Percentiles rank a stretch among this genome's conserved stretches.
These are phyloP conservation scores for Ophioderma brevispina DNA, from an alignment of 35 echinoderm and acorn worm species.

Conservation along the genomic window DNA sequence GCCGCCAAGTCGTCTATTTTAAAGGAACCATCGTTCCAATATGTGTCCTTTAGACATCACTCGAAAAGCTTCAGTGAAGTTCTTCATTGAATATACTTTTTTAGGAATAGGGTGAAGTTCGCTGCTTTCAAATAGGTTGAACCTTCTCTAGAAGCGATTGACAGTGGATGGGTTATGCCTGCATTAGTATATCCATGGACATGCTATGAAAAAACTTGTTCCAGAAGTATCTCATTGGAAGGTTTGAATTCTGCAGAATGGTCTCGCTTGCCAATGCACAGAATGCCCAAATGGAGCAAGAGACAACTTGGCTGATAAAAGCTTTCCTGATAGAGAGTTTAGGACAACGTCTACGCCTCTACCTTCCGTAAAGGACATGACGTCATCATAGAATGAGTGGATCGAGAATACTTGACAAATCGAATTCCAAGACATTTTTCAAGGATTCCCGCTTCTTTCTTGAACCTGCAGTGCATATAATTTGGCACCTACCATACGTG, in stretches of 20 bases:
- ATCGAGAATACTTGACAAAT: slow-evolving; percentile 29
- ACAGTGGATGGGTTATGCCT: slow-evolving; percentile 6
- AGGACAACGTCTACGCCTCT: slow-evolving; percentile 71
- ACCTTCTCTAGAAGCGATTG: slow-evolving; percentile 36
- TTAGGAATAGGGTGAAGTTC: slow-evolving; percentile 46
- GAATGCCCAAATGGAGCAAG: slow-evolving; percentile 60
- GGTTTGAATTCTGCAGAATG: slow-evolving; percentile 27
- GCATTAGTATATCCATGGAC: slow-evolving; percentile 64
- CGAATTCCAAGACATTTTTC: slow-evolving; percentile 26
- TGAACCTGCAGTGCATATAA: slow-evolving; percentile 66
- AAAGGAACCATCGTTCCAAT: slow-evolving; percentile 47
- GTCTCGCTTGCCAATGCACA: slow-evolving; percentile 31
- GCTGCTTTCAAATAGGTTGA: slow-evolving; percentile 24
- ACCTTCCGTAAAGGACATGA: slow-evolving; percentile 57
- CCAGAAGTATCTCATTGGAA: slow-evolving; percentile 51
- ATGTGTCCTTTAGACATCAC: slow-evolving; percentile 39
- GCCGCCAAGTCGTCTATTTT: slow-evolving; percentile 42
- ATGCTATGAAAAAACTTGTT: slow-evolving; percentile 66
- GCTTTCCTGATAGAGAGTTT: slow-evolving; percentile 67
- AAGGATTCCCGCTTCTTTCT: slow-evolving; percentile 17
- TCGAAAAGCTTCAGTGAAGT: slow-evolving; percentile 41
- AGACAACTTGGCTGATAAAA: slow-evolving; percentile 32
- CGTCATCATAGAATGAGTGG: slow-evolving; percentile 51
- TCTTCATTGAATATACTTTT: slow-evolving; percentile 25
- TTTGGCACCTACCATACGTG: slow-evolving; percentile 56